phyloP scores from a whole-genome alignment of 1,140 invertebrate genomes.

The Ctenoplectra terminalis region DNA sequence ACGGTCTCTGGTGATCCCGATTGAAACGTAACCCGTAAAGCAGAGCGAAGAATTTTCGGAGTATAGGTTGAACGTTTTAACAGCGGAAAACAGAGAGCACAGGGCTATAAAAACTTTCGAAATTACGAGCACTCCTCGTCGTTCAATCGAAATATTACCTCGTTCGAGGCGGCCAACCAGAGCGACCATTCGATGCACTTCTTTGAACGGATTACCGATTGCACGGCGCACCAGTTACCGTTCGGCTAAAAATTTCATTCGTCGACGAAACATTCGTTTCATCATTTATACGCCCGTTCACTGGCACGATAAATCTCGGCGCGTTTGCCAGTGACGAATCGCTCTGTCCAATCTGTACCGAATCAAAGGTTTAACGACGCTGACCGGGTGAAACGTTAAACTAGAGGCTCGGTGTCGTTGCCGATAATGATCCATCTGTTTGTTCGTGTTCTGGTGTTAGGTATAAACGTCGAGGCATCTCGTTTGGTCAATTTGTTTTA shows the following conservation, averaged over 20 bases:
- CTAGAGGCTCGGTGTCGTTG: not conserved
- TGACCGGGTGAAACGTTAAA: not conserved
- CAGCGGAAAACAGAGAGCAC: not conserved
- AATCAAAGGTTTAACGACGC: not conserved
- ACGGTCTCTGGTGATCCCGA: too few species aligned
- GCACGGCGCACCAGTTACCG: not conserved
- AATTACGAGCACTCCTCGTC: not conserved
- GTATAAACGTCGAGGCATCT: too few species aligned
- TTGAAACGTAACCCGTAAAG: not conserved
- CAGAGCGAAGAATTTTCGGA: not conserved
- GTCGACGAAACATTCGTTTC: not conserved
- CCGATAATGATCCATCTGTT: too few species aligned
- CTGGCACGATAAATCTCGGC: not conserved
- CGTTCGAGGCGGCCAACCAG: too few species aligned
- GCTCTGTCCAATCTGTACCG: not conserved
- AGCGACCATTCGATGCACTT: not conserved
- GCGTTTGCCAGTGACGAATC: not conserved
- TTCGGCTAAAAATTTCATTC: conserved; percentile 10
- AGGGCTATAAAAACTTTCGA: not conserved
- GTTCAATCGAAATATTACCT: not conserved
- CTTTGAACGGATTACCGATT: not conserved
- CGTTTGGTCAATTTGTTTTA: too few species aligned
- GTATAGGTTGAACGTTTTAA: not conserved
- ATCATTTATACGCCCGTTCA: not conserved
- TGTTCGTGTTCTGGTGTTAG: too few species aligned